Base-by-base conservation (phyloP, 2,888 invertebrate genomes). In the Amphipoea oculea region DNA sequence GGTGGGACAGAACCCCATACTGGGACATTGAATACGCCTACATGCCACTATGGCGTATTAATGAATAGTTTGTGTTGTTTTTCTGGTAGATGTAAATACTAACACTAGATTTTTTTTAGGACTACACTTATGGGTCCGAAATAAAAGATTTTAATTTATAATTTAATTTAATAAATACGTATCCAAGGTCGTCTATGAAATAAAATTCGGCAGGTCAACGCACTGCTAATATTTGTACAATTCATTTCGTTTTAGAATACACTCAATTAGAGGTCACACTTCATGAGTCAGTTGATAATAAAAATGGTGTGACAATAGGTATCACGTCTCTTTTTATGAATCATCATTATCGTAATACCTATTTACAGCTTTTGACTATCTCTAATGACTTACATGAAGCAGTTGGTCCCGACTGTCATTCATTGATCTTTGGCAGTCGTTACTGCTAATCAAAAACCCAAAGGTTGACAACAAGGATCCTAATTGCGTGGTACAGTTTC, bases 161-260 rank as follows among this genome's bases (percentile, higher is more conserved):
- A 29, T 29, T 29, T 29, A 29, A 29, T 29, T 29, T 29, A 29
- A 29, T 29, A 29, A 29, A 29, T 29, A 29, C 29, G 29, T 29
- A 29, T n/a, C 36, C 57, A n/a, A 60, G n/a, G n/a, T 51, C 42
- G 45, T 51, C 66, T 36, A 66, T 66, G 23, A 12, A 60, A 60
- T 42, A 29, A 40, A 78, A 42, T 70, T 29, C n/a, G 60, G 45
- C 66, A 48, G 73, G 73, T 79, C 80, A 80, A 73, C 14, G 80
- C 4, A 62, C 79, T 67, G 60, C 36, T 66, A 51, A 62, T 67
- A 79, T 60, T 79, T 79, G 72, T 11, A 45, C 36, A 60, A 67
- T 54, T 51, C 79, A 36, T 79, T 67, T 66, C 67, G 73, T 73
- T 79, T 73, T 60, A 73, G 20, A 73, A 67, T 62, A 73, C 42